Evolutionary conservation across 2,797 vertebrate species (phyloP).

Genomic region (Macrochelys suwanniensis): DNA sequence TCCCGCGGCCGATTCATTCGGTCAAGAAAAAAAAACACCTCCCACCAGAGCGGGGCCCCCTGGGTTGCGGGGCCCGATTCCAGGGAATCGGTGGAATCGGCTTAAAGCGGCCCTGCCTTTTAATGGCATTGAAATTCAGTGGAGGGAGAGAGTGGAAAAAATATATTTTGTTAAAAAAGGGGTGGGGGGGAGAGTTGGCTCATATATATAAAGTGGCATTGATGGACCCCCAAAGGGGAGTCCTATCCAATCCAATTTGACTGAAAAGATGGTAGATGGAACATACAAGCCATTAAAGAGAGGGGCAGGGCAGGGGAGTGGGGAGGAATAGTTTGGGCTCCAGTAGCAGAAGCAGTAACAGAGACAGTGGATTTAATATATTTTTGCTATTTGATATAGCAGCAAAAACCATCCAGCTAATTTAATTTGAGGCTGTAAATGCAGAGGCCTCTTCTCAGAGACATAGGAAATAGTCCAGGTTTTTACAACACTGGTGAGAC

Average conservation of each 20-base stretch:
- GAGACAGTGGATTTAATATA: conserved; percentile 72
- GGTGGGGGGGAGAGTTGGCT: conserved; percentile 22
- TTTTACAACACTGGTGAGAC: conserved; percentile 72
- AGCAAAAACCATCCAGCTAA: conserved; percentile 74
- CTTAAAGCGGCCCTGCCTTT: not conserved
- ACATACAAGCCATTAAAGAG: conserved; percentile 47
- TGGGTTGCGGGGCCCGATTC: too few relatives aligned
- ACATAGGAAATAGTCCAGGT: conserved; percentile 58
- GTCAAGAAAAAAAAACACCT: too few relatives aligned
- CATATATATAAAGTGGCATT: conserved; percentile 31
- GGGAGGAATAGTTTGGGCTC: conserved; percentile 68
- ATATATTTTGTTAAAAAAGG: conserved; percentile 8
- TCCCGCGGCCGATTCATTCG: too few relatives aligned
- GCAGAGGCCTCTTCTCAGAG: conserved; percentile 67
- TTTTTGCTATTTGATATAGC: conserved; percentile 74
- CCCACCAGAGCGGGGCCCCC: too few relatives aligned
- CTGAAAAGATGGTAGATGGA: conserved; percentile 59
- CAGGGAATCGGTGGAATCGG: too few relatives aligned
- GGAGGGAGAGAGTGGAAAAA: conserved; percentile 25
- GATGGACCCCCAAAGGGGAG: conserved; percentile 42
- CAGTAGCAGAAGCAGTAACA: conserved; percentile 63
- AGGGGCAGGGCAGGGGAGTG: conserved; percentile 47
- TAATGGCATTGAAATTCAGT: conserved; percentile 36
- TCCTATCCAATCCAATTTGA: conserved; percentile 16
- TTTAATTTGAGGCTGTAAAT: conserved; percentile 77